Evolutionary conservation across 2,888 invertebrate species (phyloP).

Genomic region (Drosophila koepferae): DNA sequence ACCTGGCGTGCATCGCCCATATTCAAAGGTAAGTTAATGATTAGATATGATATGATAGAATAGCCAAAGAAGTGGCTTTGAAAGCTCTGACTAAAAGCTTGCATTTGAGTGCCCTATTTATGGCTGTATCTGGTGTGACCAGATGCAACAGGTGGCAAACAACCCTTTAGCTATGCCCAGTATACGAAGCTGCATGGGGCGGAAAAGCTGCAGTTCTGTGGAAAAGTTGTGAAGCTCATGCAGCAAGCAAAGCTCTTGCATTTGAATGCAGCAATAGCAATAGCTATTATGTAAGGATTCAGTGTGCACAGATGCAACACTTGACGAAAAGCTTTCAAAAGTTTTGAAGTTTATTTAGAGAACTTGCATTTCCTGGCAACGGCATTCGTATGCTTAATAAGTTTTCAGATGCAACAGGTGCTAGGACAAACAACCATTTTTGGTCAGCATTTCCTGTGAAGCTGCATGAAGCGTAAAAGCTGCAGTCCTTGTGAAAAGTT

Average conservation of each 20-base stretch:
- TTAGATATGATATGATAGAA: no score
- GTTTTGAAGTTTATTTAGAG: not conserved
- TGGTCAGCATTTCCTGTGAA: not conserved
- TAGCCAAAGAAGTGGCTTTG: no score
- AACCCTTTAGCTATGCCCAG: not conserved
- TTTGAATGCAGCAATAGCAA: not conserved
- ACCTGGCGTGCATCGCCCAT: constrained; percentile 85
- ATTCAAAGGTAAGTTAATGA: constrained; percentile 82
- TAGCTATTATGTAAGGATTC: not conserved
- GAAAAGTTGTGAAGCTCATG: not conserved
- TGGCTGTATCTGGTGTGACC: not conserved
- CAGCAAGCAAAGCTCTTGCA: constrained; percentile 4
- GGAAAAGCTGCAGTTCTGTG: constrained; percentile 1
- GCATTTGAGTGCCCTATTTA: not conserved
- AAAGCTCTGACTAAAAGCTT: not conserved
- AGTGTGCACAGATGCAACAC: not conserved
- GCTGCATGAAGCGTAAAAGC: not conserved
- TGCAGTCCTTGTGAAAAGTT: constrained; percentile 47
- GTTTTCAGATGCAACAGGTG: not conserved
- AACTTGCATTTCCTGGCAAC: not conserved
- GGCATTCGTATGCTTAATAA: not conserved
- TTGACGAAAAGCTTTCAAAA: not conserved
- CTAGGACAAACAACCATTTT: not conserved
- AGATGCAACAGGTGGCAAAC: not conserved
- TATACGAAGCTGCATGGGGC: not conserved